A percentile compares a stretch with the other conserved stretches of the same genome.
Evolutionary conservation across 92 coral and sea anemone genomes (phyloP).

Genomic region (Zoanthus sociatus): DNA sequence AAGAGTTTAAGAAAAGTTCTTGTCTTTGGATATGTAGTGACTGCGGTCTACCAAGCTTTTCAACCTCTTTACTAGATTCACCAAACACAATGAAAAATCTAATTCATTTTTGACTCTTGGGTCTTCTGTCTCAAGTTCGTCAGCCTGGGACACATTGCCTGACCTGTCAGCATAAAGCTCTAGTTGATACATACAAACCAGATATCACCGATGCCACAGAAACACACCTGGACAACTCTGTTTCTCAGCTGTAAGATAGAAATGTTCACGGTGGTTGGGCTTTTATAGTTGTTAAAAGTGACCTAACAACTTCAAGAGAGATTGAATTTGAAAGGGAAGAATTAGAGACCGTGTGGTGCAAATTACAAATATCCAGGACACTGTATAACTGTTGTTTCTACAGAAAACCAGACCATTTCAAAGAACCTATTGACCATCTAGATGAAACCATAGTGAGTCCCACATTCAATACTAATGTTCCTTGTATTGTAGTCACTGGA

Average conservation of each 20-base stretch:
- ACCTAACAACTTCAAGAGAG: conserved; percentile 38
- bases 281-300: conserved; percentile 31
- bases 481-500: conserved; percentile 31
- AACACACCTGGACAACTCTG: conserved; percentile 52
- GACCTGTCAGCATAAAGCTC: conserved; percentile 2
- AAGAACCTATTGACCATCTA: conserved; percentile 33
- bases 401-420: conserved; percentile 46
- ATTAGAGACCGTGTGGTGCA: conserved; percentile 1
- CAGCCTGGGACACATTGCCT: no score
- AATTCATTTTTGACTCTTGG: no score
- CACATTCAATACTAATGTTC: conserved; percentile 17
- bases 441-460: conserved; percentile 21
- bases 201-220: conserved; percentile 65
- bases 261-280: conserved; percentile 41
- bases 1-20: no score
- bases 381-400: conserved; percentile 37
- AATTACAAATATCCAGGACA: conserved; percentile 8
- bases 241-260: conserved; percentile 53
- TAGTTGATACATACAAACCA: conserved; percentile 52
- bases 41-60: no score
- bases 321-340: conserved; percentile 17
- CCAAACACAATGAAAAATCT: no score
- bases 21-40: no score
- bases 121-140: no score
- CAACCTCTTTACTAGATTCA: no score